Conservation (phyloP, 2,113 vertebrate species). For the Emydura subglobosa region DNA sequence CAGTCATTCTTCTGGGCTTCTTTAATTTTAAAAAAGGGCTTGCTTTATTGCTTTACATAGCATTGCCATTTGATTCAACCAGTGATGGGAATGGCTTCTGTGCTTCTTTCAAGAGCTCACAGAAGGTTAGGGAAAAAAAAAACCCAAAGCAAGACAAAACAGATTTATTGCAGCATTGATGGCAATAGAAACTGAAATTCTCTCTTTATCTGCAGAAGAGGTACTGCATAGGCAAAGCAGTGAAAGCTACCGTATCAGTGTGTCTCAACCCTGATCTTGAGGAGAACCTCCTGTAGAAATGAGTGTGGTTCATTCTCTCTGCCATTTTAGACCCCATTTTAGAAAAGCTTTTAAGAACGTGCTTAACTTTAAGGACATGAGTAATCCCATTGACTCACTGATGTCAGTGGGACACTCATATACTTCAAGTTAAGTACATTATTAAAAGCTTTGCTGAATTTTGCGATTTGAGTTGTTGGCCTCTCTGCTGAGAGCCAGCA, state of each 20-base stretch:
- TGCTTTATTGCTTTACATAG: not conserved
- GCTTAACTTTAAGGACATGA: not conserved
- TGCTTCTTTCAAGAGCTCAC: not conserved
- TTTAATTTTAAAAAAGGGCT: not conserved
- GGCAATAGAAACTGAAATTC: not conserved
- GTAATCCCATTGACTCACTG: not conserved
- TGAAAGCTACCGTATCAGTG: not conserved
- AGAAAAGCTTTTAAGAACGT: not conserved
- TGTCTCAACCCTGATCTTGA: not conserved
- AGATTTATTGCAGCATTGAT: fast-evolving
- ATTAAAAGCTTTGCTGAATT: not conserved
- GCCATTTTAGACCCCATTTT: not conserved
- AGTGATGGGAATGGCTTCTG: not conserved
- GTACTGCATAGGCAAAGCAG: not conserved
- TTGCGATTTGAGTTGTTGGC: not conserved
- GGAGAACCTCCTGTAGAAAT: not conserved
- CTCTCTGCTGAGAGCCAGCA: not conserved
- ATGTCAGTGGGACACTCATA: not conserved
- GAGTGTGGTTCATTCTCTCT: not conserved
- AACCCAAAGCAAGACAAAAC: not conserved
- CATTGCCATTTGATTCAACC: not conserved
- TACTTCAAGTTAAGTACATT: not conserved
- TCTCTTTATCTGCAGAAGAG: not conserved
- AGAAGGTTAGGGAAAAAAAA: not conserved
- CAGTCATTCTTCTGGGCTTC: not conserved